Evolutionary conservation across 2,888 invertebrate species (phyloP).

Genomic region (Syritta pipiens): DNA sequence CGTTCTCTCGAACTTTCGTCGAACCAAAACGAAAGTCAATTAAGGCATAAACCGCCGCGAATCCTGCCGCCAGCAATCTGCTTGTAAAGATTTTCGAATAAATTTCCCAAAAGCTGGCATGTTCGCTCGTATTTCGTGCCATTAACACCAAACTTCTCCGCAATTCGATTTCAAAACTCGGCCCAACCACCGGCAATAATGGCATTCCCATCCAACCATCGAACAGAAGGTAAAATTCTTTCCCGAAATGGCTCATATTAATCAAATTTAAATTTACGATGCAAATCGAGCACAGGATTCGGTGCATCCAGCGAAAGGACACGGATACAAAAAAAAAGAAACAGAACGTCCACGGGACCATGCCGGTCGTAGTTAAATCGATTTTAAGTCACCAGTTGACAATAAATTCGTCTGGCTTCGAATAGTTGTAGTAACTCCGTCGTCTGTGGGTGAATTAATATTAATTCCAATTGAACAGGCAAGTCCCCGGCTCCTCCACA

Average conservation of each 20-base stretch:
- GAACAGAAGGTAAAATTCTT: slow-evolving; percentile 42
- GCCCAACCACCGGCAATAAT: not conserved
- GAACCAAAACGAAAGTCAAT: not conserved
- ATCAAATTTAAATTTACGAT: slow-evolving; percentile 65
- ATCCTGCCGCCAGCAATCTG: not conserved
- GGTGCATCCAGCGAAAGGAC: not conserved
- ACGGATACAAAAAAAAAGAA: not conserved
- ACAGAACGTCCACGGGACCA: slow-evolving; percentile 9
- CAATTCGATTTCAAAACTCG: not conserved
- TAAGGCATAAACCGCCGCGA: not conserved
- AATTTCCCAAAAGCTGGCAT: slow-evolving; percentile 24
- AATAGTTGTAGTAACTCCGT: slow-evolving; percentile 46
- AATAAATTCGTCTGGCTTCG: slow-evolving; percentile 59
- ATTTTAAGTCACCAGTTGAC: slow-evolving; percentile 64
- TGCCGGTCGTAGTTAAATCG: slow-evolving; percentile 54
- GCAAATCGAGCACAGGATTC: slow-evolving; percentile 38
- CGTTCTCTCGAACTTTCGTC: no score
- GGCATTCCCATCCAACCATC: not conserved
- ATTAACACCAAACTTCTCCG: slow-evolving; percentile 30
- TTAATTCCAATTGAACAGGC: slow-evolving; percentile 65
- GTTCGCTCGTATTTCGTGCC: slow-evolving; percentile 29
- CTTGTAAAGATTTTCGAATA: slow-evolving; percentile 27
- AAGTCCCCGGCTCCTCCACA: slow-evolving; percentile 16
- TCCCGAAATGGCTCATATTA: slow-evolving; percentile 47
- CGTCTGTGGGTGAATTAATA: slow-evolving; percentile 65